Conservation (phyloP, 1,140 invertebrate genomes). For the Pseudoatta argentina region DNA sequence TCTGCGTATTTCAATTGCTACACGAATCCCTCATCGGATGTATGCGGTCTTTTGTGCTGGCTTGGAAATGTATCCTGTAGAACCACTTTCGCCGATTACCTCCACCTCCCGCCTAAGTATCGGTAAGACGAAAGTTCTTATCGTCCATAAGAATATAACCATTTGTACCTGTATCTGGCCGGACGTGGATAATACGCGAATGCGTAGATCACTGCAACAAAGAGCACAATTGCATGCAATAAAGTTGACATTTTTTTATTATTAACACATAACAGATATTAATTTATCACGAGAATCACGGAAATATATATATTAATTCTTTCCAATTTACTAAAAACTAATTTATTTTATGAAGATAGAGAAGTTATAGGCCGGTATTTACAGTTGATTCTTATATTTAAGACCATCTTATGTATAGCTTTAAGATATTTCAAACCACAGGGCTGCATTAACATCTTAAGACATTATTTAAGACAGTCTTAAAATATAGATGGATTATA, state of each 20-base stretch:
- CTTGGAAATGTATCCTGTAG: constrained; percentile 8
- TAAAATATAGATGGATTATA: too few species aligned
- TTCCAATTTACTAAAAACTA: not conserved
- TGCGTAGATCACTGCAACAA: constrained; percentile 52
- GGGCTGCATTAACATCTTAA: too few species aligned
- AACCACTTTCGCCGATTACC: not conserved
- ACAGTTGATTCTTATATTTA: too few species aligned
- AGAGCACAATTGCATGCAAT: constrained; percentile 6
- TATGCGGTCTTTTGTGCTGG: not conserved
- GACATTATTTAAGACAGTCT: too few species aligned
- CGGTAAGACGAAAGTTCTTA: constrained; percentile 1
- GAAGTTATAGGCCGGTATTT: too few species aligned
- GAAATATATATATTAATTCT: not conserved
- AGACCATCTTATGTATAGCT: too few species aligned
- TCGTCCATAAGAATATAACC: constrained; percentile 19
- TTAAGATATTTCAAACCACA: too few species aligned
- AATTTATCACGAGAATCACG: not conserved
- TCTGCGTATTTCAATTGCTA: not conserved
- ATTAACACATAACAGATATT: not conserved
- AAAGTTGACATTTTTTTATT: constrained; percentile 18
- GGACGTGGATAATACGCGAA: constrained; percentile 50
- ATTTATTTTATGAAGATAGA: not conserved
- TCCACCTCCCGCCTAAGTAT: not conserved
- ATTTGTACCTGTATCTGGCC: constrained; percentile 28
- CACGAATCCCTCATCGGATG: not conserved